Base-by-base conservation (phyloP, 2,888 invertebrate genomes). In the Oxyteleia sp. region DNA sequence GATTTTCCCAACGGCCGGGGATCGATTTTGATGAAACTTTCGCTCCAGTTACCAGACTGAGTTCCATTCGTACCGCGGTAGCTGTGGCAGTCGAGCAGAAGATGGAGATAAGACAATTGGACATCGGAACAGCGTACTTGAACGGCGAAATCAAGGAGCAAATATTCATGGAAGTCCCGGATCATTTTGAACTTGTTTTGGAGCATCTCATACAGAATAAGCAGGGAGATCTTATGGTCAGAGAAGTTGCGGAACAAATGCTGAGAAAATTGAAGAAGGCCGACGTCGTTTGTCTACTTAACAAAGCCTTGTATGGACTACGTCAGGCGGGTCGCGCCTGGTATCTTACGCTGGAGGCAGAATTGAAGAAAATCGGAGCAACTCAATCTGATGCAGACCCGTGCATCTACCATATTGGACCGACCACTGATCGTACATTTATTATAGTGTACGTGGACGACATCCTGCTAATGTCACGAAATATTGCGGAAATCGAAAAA, bases 51-150 rank as follows among this genome's bases (percentile, higher is more conserved):
- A 47, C 47, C 1, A 64, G 63, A 0, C 35, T 80, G 15, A 35
- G 64, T 32, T 64, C 84, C 0, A 53, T 84, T 13, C 47, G 66
- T 0, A 23, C 83, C 2, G 16, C 85, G 13, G 53, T 79, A 26
- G 57, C 85, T 0, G 23, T 87, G 7, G 84, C 84, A 13, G 84
- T 76, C 16, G 49, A 69, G n/a, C 35, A 47, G 10, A 69, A 45
- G 1, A 69, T 88, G 80, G 38, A 75, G 13, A 82, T 87, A 3
- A 10, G 59, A 26, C 87, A 89, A 13, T 64, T 86, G 7, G 85
- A 86, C 23, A 64, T 87, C 1, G 53, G 75, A 1, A 85, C 84
- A 2, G 85, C 88, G 5, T 88, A 86, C 43, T 8, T 32, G 5
- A 49, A 23, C 5, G 49, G 49, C 0, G n/a, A 49, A 4, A 23